Conservation (phyloP, 2,888 invertebrate species). For the Tetanocera ferruginea region DNA sequence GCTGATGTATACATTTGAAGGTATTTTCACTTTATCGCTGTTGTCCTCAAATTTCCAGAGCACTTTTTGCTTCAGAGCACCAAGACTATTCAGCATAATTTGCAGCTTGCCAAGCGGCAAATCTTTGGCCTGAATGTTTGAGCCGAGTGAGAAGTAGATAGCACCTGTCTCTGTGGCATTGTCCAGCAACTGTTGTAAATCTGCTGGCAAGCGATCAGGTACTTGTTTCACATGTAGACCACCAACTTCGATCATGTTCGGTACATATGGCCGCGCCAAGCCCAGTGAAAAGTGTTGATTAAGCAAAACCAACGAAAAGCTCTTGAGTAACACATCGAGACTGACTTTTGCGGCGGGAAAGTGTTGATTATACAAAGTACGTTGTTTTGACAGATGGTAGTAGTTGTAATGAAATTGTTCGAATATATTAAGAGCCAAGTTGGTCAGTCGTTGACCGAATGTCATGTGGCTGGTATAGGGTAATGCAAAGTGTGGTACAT, state of each 20-base stretch:
- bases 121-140: conserved; percentile 60
- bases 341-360: conserved; percentile 49
- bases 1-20: conserved; percentile 66
- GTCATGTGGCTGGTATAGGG: conserved; percentile 59
- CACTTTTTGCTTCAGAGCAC: conserved; percentile 59
- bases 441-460: conserved; percentile 56
- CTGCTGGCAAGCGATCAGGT: conserved; percentile 57
- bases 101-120: conserved; percentile 55
- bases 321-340: conserved; percentile 46
- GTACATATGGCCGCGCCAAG: conserved; percentile 60
- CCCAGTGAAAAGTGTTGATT: conserved; percentile 56
- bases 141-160: conserved; percentile 71
- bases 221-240: conserved; percentile 63
- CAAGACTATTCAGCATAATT: conserved; percentile 53
- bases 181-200: conserved; percentile 66
- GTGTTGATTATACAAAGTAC: conserved; percentile 46
- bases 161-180: conserved; percentile 65
- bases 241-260: conserved; percentile 67
- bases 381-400: conserved; percentile 52
- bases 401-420: conserved; percentile 47
- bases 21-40: conserved; percentile 57
- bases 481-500: conserved; percentile 49
- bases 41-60: conserved; percentile 69
- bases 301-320: conserved; percentile 53
- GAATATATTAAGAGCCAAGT: conserved; percentile 49